Evolutionary conservation across 2,797 vertebrate genomes (phyloP), one percentile per base, ranked within the genome.

Genomic region (Enteromius anoplus): DNA sequence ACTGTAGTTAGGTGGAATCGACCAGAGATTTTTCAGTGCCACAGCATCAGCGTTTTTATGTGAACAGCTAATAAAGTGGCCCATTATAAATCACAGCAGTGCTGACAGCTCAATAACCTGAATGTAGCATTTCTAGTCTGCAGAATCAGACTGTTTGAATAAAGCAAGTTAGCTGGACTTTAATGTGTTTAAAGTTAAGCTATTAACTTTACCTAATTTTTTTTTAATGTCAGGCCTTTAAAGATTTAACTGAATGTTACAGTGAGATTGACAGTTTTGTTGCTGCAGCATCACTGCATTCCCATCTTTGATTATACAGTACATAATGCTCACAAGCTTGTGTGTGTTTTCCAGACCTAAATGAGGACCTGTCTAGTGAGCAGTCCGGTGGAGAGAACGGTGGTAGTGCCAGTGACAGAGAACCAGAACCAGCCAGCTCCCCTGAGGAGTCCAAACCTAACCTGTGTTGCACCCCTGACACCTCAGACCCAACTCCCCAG

Each of bases 321-420:
- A 12, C 55, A 26, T 26, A 34, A 42, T 71, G 12, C 37, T 80
- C 8, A 72, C 45, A 19, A 40, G 21, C 11, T 10, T 37, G 11
- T 78, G 55, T 84, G 49, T 81, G 23, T 82, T 81, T 80, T 76
- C 34, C 76, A 99, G 98, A 97, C 2, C 1, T 94, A 68, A 83
- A 89, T 1, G 97, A 98, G 60, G 98, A 98, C 17, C 90, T 89
- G 2, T 87, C 96, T 17, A 96, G 94, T 32, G 97, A 97, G 21
- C 85, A 88, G 79, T 94, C 94, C 0, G 93, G 94, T 10, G 89
- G 90, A 6, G 97, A 98, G 60, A 96, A 92, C 70, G 90, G 94
- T 0, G 96, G 96, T 65, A 94, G 92, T 88, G 96, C 94, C 92
- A 97, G 96, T 26, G 97, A 99, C 88, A 97, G 97, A 91, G 97